Evolutionary conservation across 2,888 invertebrate species (phyloP), one percentile per base, ranked within the genome.

Genomic region (Diploptera punctata): DNA sequence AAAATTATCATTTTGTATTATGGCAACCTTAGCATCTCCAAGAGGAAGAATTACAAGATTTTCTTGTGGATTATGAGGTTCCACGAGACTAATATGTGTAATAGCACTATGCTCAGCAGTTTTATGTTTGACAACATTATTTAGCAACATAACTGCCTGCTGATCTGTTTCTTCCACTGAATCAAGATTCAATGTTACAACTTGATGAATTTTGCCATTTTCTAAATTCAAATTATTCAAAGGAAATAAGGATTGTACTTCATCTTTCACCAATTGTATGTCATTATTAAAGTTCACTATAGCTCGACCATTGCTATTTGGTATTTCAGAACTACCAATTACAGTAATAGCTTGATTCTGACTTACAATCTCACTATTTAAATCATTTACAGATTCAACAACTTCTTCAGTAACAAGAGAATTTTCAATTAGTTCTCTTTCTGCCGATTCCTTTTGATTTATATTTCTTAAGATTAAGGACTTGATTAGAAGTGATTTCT

Each of bases 41-140:
- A 29, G 26, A n/a, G 57, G 57, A 57, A 57, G 57, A 24, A 57
- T 29, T 10, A 57, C 29, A 31, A 57, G 29, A n/a, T 57, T 57
- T 29, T 29, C 31, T 57, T 57, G 26, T 3, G n/a, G 5, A 5
- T 29, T 13, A 57, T 24, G 9, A 5, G 1, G 24, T 5, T 16
- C 57, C 3, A 16, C 7, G 24, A 57, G 2, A n/a, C 57, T 57
- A 7, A 57, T 16, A 29, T 31, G 57, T 9, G 57, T 29, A 9
- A 57, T 24, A 29, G 26, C 29, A 24, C n/a, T n/a, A 29, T 1
- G 29, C 3, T 57, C 57, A 29, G 16, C 2, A 5, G n/a, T 3
- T 57, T 57, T 29, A 16, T 29, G 2, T 0, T 31, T 16, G 1
- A 16, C 16, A 13, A 57, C 29, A 57, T 29, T 31, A 29, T n/a